A percentile compares a stretch with the other conserved stretches of the same genome.
phyloP scores from a whole-genome alignment of 2,113 vertebrate genomes.

The Cavia aperea region DNA sequence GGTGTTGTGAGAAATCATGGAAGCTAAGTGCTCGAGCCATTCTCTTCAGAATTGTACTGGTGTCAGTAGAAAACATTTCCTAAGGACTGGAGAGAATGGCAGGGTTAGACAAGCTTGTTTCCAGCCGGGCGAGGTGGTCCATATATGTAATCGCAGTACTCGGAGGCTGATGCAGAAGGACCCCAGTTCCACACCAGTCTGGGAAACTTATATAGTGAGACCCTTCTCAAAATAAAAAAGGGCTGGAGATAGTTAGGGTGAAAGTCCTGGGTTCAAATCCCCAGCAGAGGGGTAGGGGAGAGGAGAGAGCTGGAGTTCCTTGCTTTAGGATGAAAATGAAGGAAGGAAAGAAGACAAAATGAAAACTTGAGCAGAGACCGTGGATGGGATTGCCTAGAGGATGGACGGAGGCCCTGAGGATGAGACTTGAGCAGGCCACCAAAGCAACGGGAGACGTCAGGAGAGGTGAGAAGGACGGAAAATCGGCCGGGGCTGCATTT shows the following conservation, averaged over 20 bases:
- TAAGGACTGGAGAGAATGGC: not conserved
- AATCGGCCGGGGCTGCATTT: not conserved
- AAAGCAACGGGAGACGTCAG: not conserved
- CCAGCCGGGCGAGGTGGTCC: not conserved
- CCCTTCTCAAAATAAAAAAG: not conserved
- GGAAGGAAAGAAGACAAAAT: not conserved
- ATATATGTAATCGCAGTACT: not conserved
- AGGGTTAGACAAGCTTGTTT: not conserved
- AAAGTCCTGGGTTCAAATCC: not conserved
- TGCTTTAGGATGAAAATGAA: accelerated
- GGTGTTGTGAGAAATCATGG: not conserved
- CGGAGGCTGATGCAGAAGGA: not conserved
- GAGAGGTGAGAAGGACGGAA: not conserved
- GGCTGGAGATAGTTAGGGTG: not conserved
- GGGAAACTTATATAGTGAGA: not conserved
- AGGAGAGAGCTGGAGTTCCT: not conserved
- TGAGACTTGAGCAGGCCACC: not conserved
- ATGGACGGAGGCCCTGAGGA: too few species aligned
- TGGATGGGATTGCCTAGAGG: not conserved
- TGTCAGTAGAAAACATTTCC: not conserved
- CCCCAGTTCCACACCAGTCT: not conserved
- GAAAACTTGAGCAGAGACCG: not conserved
- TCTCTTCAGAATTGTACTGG: not conserved
- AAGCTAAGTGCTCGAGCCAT: not conserved
- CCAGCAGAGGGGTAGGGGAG: not conserved